phyloP scores from a whole-genome alignment of 2,113 vertebrate genomes.

The Callipepla squamata region DNA sequence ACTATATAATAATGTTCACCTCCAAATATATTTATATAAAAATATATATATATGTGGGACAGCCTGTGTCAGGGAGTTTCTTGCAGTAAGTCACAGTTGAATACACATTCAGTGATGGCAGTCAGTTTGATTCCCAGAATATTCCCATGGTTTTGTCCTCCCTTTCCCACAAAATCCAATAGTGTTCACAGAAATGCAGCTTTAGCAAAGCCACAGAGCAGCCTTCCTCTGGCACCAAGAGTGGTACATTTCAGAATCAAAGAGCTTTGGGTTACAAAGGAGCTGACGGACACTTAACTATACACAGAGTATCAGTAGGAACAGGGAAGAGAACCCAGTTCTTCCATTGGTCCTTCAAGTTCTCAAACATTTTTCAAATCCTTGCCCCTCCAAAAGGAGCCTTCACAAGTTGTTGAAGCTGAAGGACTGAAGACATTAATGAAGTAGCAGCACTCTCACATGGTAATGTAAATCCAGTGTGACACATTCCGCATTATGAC shows the following conservation, averaged over 20 bases:
- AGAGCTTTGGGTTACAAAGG: neutral
- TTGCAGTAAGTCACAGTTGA: neutral
- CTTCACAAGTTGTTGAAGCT: neutral
- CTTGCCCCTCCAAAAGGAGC: neutral
- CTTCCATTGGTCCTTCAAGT: neutral
- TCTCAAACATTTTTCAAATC: neutral
- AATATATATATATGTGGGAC: neutral
- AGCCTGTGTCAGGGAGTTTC: neutral
- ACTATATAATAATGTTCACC: neutral
- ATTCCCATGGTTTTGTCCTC: neutral
- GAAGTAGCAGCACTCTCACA: neutral
- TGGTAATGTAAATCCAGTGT: neutral
- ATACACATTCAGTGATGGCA: neutral
- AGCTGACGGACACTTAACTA: neutral
- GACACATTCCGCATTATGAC: neutral
- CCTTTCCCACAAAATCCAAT: neutral
- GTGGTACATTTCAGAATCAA: neutral
- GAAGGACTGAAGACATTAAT: neutral
- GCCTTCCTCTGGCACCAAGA: neutral
- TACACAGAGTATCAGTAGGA: neutral
- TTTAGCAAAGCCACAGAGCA: neutral
- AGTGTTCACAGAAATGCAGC: neutral
- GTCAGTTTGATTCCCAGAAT: neutral
- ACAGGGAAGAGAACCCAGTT: neutral
- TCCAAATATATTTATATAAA: neutral